These are phyloP conservation scores for Eupithecia centaureata DNA, from an alignment of 2,888 invertebrate genomes.

Conservation along the genomic window DNA sequence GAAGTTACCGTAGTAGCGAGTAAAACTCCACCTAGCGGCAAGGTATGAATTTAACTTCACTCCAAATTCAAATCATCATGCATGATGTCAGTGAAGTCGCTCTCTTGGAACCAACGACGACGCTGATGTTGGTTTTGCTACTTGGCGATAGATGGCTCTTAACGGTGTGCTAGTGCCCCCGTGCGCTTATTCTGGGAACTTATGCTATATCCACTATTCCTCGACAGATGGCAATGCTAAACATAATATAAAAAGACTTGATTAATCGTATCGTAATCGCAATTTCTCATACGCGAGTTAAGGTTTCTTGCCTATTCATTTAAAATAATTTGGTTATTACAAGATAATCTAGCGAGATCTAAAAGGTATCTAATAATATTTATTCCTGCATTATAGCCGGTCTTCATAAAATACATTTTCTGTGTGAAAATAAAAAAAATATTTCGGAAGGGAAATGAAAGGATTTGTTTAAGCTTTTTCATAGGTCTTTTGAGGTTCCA, in stretches of 20 bases:
- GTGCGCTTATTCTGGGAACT: neutral
- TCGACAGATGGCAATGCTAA: constrained; percentile 25
- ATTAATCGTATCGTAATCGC: neutral
- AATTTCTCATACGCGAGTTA: neutral
- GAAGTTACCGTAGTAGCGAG: neutral
- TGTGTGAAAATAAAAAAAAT: no score
- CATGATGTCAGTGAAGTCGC: neutral
- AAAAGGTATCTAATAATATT: neutral
- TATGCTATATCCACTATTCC: constrained; percentile 16
- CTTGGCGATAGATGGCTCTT: constrained; percentile 33
- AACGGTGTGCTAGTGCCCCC: neutral
- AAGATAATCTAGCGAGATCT: neutral
- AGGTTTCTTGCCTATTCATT: neutral
- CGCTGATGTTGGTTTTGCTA: constrained; percentile 11
- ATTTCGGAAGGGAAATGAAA: neutral
- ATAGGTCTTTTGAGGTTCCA: no score
- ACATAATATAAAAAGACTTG: neutral
- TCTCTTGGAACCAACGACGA: neutral
- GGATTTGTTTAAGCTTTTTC: no score
- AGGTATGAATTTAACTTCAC: constrained; percentile 8
- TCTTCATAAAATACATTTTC: no score
- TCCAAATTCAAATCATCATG: neutral
- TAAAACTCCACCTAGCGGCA: constrained; percentile 18
- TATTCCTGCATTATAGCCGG: neutral
- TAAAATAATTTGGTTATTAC: neutral